These are phyloP conservation scores for Eulemur albifrons DNA, from an alignment of 2,797 vertebrate species.

Conservation along the genomic window DNA sequence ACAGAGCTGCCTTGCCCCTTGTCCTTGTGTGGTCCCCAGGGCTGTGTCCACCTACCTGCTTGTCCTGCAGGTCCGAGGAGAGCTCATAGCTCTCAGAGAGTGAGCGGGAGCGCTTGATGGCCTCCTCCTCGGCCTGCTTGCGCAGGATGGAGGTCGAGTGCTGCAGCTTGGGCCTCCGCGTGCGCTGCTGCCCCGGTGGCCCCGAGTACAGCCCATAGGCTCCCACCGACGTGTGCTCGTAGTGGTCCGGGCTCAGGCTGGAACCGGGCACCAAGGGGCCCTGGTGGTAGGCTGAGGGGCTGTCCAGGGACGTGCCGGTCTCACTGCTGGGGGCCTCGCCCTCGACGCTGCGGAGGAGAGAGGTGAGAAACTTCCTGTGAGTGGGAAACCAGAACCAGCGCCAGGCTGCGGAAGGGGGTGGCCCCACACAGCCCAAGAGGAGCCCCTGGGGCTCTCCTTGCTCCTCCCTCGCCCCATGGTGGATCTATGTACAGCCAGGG, in stretches of 20 bases:
- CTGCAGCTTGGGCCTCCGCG: constrained; percentile 93
- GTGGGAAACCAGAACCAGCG: neutral
- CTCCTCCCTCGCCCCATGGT: accelerated
- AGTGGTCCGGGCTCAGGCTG: constrained; percentile 93
- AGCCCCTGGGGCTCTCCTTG: no score
- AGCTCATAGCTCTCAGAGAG: constrained; percentile 99
- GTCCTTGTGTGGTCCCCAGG: neutral
- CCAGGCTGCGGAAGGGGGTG: no score
- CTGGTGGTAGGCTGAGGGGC: constrained; percentile 89
- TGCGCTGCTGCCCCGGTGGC: constrained; percentile 89
- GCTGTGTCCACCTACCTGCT: constrained; percentile 71
- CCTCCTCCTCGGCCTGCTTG: constrained; percentile 98
- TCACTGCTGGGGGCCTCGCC: constrained; percentile 92
- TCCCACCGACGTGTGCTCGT: constrained; percentile 90
- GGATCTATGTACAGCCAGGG: neutral
- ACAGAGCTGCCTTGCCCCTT: no score
- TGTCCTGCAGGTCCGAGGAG: constrained; percentile 98
- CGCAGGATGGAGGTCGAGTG: constrained; percentile 96
- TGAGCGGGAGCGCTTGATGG: constrained; percentile 96
- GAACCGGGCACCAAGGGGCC: constrained; percentile 92
- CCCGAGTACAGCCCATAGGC: constrained; percentile 89
- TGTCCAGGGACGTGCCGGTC: constrained; percentile 90
- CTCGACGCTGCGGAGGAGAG: constrained; percentile 90
- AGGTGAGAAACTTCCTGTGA: constrained; percentile 47
- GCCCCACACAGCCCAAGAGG: neutral